Evolutionary conservation across 2,797 vertebrate genomes (phyloP).

Genomic region (Acipenser transmontanus): DNA sequence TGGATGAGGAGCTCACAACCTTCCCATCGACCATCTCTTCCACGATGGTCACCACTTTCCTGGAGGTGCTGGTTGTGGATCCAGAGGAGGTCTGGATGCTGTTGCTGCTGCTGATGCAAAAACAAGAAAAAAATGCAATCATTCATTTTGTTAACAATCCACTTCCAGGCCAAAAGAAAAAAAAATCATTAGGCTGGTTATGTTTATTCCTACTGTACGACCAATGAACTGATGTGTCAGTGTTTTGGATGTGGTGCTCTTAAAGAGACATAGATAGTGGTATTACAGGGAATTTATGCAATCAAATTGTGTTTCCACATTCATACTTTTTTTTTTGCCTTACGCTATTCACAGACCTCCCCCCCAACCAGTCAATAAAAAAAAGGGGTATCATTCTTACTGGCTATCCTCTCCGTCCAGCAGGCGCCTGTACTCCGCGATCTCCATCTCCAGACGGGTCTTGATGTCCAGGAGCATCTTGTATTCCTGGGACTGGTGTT

Average conservation of each 20-base stretch:
- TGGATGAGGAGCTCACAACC: slow-evolving; percentile 31
- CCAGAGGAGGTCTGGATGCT: neutral
- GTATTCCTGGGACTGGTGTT: neutral
- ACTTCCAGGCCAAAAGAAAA: no score
- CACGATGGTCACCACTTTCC: slow-evolving; percentile 43
- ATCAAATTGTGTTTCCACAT: no score
- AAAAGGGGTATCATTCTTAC: no score
- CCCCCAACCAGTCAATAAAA: no score
- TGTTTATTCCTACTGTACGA: no score
- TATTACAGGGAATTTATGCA: no score
- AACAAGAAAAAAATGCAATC: neutral
- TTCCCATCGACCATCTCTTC: slow-evolving; percentile 48
- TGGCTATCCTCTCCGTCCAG: neutral
- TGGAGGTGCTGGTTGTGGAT: slow-evolving; percentile 7
- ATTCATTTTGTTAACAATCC: neutral
- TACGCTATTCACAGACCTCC: neutral
- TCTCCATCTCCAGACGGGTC: slow-evolving; percentile 7
- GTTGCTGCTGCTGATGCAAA: neutral
- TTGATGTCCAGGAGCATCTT: slow-evolving; percentile 7
- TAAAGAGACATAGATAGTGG: no score
- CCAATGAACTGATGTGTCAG: neutral
- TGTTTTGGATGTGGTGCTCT: neutral
- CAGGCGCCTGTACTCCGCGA: slow-evolving; percentile 13
- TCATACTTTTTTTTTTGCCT: neutral
- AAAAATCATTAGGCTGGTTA: no score